A percentile compares a stretch with the other conserved stretches of the same genome.
Evolutionary conservation across 2,888 invertebrate species (phyloP).

Genomic region (Oscheius sp.): DNA sequence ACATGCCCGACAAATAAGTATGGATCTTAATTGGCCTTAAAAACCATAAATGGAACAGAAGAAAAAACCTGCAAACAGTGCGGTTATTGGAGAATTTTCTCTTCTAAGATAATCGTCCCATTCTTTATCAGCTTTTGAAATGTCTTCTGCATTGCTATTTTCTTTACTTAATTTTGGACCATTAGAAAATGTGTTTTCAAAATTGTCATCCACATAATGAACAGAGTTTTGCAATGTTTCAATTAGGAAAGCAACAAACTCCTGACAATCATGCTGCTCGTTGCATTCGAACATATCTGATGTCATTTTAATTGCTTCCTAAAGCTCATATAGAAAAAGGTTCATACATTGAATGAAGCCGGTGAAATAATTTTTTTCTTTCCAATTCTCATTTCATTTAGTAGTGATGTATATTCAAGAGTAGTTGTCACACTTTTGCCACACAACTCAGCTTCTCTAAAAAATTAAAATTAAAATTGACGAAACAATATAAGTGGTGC

Average conservation of each 20-base stretch:
- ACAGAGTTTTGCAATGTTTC: constrained; percentile 81
- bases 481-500: no score
- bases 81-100: constrained; percentile 42
- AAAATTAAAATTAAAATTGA: constrained; percentile 9
- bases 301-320: constrained; percentile 85
- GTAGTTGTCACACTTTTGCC: constrained; percentile 33
- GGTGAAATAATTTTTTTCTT: constrained; percentile 58
- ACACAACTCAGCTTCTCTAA: background rate
- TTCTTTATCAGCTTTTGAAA: constrained; percentile 42
- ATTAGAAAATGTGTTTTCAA: no score
- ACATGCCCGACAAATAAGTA: constrained; percentile 84
- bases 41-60: constrained; percentile 77
- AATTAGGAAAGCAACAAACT: constrained; percentile 87
- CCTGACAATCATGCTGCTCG: constrained; percentile 92
- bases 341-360: constrained; percentile 49
- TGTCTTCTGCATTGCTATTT: constrained; percentile 79
- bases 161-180: no score
- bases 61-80: constrained; percentile 44
- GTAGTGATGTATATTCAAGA: constrained; percentile 46
- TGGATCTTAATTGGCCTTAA: constrained; percentile 91
- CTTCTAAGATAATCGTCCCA: constrained; percentile 31
- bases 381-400: constrained; percentile 53
- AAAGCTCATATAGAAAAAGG: constrained; percentile 26
- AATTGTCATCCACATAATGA: background rate
- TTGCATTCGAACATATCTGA: constrained; percentile 87